A percentile compares a stretch with the other conserved stretches of the same genome.
Evolutionary conservation across 2,888 invertebrate species (phyloP).

Genomic region (Hyalella azteca): DNA sequence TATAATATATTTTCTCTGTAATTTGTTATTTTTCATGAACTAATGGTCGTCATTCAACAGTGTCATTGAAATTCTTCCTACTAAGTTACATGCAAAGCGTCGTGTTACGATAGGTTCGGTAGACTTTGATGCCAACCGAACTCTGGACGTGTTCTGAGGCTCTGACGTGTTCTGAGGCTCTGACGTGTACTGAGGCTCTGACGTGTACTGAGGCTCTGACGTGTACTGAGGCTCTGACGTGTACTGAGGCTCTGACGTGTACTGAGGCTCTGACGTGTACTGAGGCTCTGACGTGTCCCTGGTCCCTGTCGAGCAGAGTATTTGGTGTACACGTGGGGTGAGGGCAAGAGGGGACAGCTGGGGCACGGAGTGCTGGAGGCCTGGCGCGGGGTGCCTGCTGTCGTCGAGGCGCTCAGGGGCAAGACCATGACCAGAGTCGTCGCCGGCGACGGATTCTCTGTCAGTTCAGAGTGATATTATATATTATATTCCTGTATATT

Average conservation of each 20-base stretch:
- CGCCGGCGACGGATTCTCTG: conserved; percentile 58
- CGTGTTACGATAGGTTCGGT: too few species aligned
- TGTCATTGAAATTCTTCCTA: too few species aligned
- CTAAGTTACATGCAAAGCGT: too few species aligned
- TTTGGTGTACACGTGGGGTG: conserved; percentile 74
- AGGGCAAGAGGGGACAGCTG: conserved; percentile 72
- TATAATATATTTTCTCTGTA: too few species aligned
- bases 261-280: not conserved
- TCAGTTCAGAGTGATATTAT: not conserved
- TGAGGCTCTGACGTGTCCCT: not conserved
- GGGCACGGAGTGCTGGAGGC: conserved; percentile 67
- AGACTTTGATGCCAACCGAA: too few species aligned
- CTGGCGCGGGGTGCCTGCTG: conserved; percentile 68
- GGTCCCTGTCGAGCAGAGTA: conserved; percentile 65
- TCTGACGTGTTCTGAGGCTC: too few species aligned
- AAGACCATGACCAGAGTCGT: conserved; percentile 68
- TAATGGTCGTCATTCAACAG: too few species aligned
- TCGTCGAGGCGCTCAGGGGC: conserved; percentile 70
- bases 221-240: not conserved
- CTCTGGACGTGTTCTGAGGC: too few species aligned
- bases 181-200: too few species aligned
- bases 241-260: not conserved
- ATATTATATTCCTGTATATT: too few species aligned
- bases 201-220: not conserved
- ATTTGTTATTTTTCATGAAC: too few species aligned